Base-by-base conservation (phyloP, 2,888 invertebrate genomes). In the Polyommatus icarus region DNA sequence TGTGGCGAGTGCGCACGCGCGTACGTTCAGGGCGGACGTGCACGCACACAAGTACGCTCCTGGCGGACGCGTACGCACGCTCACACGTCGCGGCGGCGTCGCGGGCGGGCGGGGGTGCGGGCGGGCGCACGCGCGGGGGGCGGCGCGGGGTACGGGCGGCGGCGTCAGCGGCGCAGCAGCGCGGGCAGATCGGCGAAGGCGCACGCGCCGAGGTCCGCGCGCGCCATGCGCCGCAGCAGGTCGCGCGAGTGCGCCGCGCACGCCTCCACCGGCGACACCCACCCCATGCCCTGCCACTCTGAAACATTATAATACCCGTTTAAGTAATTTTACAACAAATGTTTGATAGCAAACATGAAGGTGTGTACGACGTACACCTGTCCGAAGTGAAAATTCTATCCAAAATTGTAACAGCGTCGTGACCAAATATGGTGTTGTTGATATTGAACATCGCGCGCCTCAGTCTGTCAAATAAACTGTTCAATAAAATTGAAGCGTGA, bases 121-220 rank as follows among this genome's bases (percentile, higher is more conserved):
- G 76, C 50, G 54, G 57, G 54, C 24, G 72, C 36, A 54, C n/a
- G 72, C 76, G 78, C 72, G 79, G 78, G 78, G 76, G 76, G 79
- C 40, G 75, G 77, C 73, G 77, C 78, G 73, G 82, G 72, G 76
- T 57, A 77, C 61, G 78, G 72, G 81, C 29, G 81, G 59, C 61
- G 76, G 84, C 96, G 95, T 95, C 96, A 96, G 95, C 95, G 96
- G 84, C 95, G 95, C 91, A 97, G 95, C 88, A 97, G 96, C 91
- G 97, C 97, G 86, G 97, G 96, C 87, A 99, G 96, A 93, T 97
- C 97, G 86, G 98, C 98, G 95, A 99, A 99, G 90, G 99, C 99
- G 96, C 98, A 98, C 80, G 98, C 97, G 86, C 99, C 99, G 82
- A 99, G 96, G 80, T 98, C 98, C 82, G 97, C 95, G 87, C 96